Conservation (phyloP, 2,797 vertebrate genomes). For the Anas georgica region DNA sequence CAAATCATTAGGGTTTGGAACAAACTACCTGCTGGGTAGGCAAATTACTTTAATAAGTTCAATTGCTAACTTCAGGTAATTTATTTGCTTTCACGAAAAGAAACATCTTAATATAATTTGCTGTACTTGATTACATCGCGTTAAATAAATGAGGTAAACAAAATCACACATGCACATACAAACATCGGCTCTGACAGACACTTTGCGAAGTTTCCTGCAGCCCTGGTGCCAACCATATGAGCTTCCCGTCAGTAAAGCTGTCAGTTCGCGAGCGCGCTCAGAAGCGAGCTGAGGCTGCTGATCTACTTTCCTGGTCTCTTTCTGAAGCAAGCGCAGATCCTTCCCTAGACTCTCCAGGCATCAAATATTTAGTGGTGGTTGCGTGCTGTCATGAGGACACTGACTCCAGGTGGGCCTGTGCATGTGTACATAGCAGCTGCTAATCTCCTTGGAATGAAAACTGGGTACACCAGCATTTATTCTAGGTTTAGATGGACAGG, state of each 20-base stretch:
- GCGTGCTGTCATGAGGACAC: background rate
- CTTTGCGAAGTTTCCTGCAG: conserved; percentile 4
- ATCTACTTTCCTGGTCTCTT: conserved; percentile 41
- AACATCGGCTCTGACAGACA: conserved; percentile 13
- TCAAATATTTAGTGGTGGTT: conserved; percentile 48
- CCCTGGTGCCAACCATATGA: background rate
- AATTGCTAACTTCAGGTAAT: conserved; percentile 47
- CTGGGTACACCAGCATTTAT: background rate
- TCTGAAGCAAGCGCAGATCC: background rate
- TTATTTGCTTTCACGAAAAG: conserved; percentile 54
- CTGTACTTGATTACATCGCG: background rate
- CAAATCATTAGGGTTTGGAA: conserved; percentile 26
- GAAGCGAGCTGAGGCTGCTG: conserved; percentile 29
- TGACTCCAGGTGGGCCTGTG: background rate
- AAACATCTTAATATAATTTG: conserved; percentile 50
- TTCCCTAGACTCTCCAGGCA: conserved; percentile 7
- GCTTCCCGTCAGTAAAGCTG: background rate
- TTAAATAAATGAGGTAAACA: conserved; percentile 54
- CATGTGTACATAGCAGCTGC: background rate
- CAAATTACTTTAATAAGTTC: conserved; percentile 61
- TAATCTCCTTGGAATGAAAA: background rate
- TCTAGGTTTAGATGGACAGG: background rate
- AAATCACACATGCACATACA: conserved; percentile 19
- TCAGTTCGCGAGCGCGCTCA: background rate
- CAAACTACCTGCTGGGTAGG: conserved; percentile 52